Evolutionary conservation across 2,797 vertebrate genomes (phyloP), one percentile per base, ranked within the genome.

Genomic region (Telmatherina bonti): DNA sequence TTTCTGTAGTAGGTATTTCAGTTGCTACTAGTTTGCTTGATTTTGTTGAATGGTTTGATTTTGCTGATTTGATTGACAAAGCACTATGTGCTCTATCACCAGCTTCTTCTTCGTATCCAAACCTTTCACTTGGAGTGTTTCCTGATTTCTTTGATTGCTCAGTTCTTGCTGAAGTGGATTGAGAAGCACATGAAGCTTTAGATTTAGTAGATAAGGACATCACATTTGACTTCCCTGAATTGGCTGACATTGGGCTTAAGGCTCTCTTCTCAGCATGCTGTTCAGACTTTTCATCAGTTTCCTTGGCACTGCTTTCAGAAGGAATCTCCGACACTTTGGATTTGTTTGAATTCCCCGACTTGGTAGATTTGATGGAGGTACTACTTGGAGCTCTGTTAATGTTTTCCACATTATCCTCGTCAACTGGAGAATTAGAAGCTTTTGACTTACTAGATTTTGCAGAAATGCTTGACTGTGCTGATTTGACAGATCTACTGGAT

Each of bases 171-270:
- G 87, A 89, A 20, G 33, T 29, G 43, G 85, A 90, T 41, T 63
- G 43, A 49, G 67, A 38, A 30, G 0, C 1, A 0, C 43, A 4
- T 49, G 78, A 89, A 62, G 18, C 45, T 82, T 72, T 76, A 71
- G 87, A 87, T 88, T 61, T 75, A 53, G 62, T 45, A 54, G 87
- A 89, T 60, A 30, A 7, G 30, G 74, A 83, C 65, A 90, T 87
- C 27, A 63, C 66, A 71, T 84, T 82, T 31, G 91, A 90, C 55
- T 72, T 87, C 13, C 27, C 41, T 61, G 90, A 92, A 70, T 67
- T 79, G 52, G 67, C 81, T 43, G 88, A 90, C 41, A 74, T 18
- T 22, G 80, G 59, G 45, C 85, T 88, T 12, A 36, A 18, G 20
- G 63, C 33, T 81, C 71, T 78, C 2, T 15, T 49, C 16, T 73